A percentile compares a stretch with the other conserved stretches of the same genome.
These are phyloP conservation scores for Zaprionus lineosus DNA, from an alignment of 2,888 invertebrate genomes.

Conservation along the genomic window DNA sequence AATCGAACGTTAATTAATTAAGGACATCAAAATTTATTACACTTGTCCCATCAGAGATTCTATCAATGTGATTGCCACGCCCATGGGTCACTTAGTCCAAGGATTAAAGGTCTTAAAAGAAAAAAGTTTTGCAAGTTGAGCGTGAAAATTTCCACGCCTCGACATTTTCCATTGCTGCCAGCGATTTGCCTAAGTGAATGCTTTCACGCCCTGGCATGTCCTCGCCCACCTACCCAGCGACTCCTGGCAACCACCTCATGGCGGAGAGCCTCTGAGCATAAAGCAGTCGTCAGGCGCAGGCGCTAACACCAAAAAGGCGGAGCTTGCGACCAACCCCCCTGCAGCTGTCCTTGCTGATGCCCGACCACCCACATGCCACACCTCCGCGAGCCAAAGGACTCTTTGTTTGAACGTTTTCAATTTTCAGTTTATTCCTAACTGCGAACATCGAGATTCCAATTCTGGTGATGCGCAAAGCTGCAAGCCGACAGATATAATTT, in stretches of 20 bases:
- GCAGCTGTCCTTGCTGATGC: neutral
- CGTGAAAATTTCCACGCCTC: slow-evolving; percentile 51
- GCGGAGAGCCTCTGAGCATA: neutral
- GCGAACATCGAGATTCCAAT: too few species aligned
- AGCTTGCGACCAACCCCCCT: slow-evolving; percentile 17
- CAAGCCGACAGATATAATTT: too few species aligned
- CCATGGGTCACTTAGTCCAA: neutral
- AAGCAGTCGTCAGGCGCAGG: slow-evolving; percentile 22
- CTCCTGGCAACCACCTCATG: slow-evolving; percentile 1
- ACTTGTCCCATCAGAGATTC: too few species aligned
- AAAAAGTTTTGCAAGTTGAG: slow-evolving; percentile 25
- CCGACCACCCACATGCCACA: too few species aligned
- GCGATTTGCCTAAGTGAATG: slow-evolving; percentile 23
- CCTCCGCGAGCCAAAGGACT: too few species aligned
- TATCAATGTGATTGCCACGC: slow-evolving; percentile 5
- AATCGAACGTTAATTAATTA: too few species aligned
- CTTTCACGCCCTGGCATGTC: slow-evolving; percentile 29
- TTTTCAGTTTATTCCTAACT: too few species aligned
- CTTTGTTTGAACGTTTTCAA: too few species aligned
- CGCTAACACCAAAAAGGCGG: slow-evolving; percentile 32
- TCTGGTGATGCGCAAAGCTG: too few species aligned
- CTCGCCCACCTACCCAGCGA: too few species aligned
- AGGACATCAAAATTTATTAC: too few species aligned
- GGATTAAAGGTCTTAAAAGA: slow-evolving; percentile 25
- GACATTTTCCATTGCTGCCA: slow-evolving; percentile 18